Evolutionary conservation across 2,113 vertebrate genomes (phyloP).

Genomic region (Leucosticte australis): DNA sequence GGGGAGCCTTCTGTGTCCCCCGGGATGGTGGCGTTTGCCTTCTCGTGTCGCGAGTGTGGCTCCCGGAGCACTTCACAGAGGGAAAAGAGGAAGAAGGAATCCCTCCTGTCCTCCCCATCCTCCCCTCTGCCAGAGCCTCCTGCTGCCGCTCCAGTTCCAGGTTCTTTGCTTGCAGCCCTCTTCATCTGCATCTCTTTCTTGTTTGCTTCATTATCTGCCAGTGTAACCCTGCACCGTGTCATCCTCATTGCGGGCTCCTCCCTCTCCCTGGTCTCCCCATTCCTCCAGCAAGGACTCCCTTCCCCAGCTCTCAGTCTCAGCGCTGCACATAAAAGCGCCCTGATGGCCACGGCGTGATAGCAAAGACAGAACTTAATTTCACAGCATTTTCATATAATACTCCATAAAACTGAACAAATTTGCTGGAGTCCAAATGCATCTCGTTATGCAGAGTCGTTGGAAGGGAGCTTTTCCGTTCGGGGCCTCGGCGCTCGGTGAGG

Average conservation of each 20-base stretch:
- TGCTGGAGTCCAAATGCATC: conserved; percentile 54
- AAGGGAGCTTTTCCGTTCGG: conserved; percentile 24
- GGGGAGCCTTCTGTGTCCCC: not conserved
- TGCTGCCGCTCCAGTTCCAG: not conserved
- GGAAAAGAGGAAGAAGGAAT: fast-evolving
- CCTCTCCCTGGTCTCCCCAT: not conserved
- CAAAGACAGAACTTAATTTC: conserved; percentile 56
- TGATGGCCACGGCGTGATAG: conserved; percentile 35
- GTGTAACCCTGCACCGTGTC: not conserved
- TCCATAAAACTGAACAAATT: conserved; percentile 51
- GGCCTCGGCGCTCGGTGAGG: not conserved
- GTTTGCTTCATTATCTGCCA: not conserved
- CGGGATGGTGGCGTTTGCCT: fast-evolving
- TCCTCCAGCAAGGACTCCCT: not conserved
- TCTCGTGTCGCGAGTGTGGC: fast-evolving
- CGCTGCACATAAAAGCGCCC: conserved; percentile 12
- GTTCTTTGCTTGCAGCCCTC: not conserved
- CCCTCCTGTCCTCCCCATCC: not conserved
- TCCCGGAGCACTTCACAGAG: not conserved
- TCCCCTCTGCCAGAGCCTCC: not conserved
- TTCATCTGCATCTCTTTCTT: not conserved
- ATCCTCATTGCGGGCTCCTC: conserved; percentile 1
- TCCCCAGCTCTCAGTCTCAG: conserved; percentile 4
- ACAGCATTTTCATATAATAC: conserved; percentile 34
- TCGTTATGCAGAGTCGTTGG: conserved; percentile 38